A percentile compares a stretch with the other conserved stretches of the same genome.
These are phyloP conservation scores for Tachycineta bicolor DNA, from an alignment of 2,113 vertebrate genomes.

Conservation along the genomic window DNA sequence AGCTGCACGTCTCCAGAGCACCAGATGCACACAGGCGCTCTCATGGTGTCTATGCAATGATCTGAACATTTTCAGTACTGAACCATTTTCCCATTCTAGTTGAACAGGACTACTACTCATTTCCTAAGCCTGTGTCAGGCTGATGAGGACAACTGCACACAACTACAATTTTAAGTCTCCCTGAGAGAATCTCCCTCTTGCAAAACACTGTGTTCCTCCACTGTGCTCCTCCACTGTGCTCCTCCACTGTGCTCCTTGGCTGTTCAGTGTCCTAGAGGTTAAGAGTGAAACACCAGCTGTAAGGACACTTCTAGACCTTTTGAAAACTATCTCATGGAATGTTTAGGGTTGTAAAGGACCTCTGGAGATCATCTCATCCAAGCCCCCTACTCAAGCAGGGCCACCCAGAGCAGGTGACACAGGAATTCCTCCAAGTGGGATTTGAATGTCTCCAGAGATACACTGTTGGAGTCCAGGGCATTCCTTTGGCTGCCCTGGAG, in stretches of 20 bases:
- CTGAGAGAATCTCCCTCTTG: background rate
- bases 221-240: background rate
- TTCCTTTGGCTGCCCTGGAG: too few species aligned
- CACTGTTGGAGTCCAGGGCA: too few species aligned
- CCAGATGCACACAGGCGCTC: background rate
- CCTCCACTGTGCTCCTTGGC: background rate
- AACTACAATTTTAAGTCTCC: background rate
- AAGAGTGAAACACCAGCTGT: background rate
- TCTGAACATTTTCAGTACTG: background rate
- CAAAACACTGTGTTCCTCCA: background rate
- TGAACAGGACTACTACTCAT: background rate
- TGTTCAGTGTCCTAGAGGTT: background rate
- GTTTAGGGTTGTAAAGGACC: background rate
- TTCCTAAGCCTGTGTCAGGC: background rate
- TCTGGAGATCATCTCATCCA: background rate
- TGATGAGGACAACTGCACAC: background rate
- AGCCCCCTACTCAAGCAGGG: background rate
- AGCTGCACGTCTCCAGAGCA: conserved; percentile 46
- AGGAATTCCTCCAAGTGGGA: background rate
- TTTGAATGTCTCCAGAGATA: background rate
- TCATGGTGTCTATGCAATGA: background rate
- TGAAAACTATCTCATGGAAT: background rate
- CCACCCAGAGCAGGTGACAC: background rate
- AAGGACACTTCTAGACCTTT: background rate
- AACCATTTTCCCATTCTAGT: background rate